Evolutionary conservation across 2,888 invertebrate species (phyloP), one percentile per base, ranked within the genome.

Genomic region (Dicyrtomina minuta): DNA sequence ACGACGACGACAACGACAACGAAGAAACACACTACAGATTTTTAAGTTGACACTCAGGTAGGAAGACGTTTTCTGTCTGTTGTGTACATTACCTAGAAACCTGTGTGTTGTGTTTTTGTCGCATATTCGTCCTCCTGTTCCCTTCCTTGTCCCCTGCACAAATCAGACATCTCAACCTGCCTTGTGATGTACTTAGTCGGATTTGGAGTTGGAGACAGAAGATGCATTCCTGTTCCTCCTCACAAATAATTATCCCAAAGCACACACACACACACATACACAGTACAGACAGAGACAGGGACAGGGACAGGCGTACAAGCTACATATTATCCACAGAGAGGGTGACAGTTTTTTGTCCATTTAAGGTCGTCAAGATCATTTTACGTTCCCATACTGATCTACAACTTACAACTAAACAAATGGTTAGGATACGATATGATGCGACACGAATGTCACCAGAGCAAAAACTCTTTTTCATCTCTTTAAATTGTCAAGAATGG

Each of bases 341-440:
- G 44, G 39, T 64, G 59, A 56, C 59, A 69, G 59, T 69, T 64
- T 69, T 68, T 68, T 64, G 39, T 44, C 70, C 61, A 70, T 70
- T 53, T 70, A 66, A 58, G 60, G 60, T 70, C 70, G 41, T 41
- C 70, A 65, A 55, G 70, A 70, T 70, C 70, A 70, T 66, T 66
- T 70, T 70, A 66, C 70, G 41, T 66, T 66, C 56, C 46, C 65
- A 58, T 69, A 56, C 61, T 46, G 43, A 55, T 33, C 43, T 43
- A 26, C 51, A 49, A 51, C 39, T 56, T 43, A 26, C 51, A 49
- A 51, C 39, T 56, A 43, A 53, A 27, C 58, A 17, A 33, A 41
- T 55, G 33, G 24, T 51, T 33, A 22, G 24, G n/a, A 41, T 26
- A 56, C 17, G 44, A 58, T 59, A n/a, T 66, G 46, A 44, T 27